Base-by-base conservation (phyloP, 2,888 invertebrate species). In the Colostygia pectinataria region DNA sequence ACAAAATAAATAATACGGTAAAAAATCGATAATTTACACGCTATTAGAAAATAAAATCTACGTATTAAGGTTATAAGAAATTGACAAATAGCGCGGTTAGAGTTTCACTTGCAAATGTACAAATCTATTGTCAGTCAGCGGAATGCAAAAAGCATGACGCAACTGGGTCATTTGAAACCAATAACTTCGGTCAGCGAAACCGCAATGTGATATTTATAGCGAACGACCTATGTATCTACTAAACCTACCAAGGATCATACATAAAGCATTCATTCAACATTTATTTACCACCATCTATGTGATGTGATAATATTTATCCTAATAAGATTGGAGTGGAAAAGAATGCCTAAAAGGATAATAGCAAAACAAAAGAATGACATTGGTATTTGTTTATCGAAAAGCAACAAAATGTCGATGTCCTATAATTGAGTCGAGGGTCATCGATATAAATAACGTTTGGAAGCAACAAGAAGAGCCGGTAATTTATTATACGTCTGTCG, bases 161-260 rank as follows among this genome's bases (percentile, higher is more conserved):
- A 86, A 85, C 71, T 76, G 58, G 77, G 83, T 82, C 81, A 86
- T 79, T 80, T 71, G 83, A 84, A 79, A 85, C 81, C 83, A 76
- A 82, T 77, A 79, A 76, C 74, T 79, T 73, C 43, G 74, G 77
- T 65, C 72, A 69, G 65, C 71, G 66, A 70, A 77, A 86, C 86
- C 85, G 77, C 85, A 84, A 65, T 69, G 74, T 74, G 71, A 72
- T 80, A 77, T 77, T 71, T 71, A 79, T 75, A 76, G 71, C 72
- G 72, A 63, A 69, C 63, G 59, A 61, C 58, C 15, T 34, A 47
- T 10, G 8, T 18, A 15, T 32, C 28, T 12, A 28, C 6, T 2
- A 7, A 32, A 5, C 23, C 23, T 20, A 38, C 32, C 20, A 25
- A n/a, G 27, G 13, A 34, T 13, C 10, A 18, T 23, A 41, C 20